These are phyloP conservation scores for Polymixis lichenea DNA, from an alignment of 2,888 invertebrate species.

Conservation along the genomic window DNA sequence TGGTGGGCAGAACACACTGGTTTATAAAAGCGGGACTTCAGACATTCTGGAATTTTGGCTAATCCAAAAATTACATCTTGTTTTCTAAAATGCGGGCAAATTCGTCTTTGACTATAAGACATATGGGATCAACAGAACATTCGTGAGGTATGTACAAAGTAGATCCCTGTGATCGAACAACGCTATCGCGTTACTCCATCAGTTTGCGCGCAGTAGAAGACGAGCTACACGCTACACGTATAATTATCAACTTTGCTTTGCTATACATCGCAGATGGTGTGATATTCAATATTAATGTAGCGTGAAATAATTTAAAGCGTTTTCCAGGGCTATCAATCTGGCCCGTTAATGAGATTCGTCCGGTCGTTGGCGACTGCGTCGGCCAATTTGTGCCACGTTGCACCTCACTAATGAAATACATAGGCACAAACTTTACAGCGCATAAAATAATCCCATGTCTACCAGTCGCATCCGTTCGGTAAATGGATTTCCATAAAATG, in stretches of 20 bases:
- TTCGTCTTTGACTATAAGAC: neutral
- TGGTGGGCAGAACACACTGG: no score
- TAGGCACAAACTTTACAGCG: slow-evolving; percentile 59
- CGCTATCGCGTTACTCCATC: slow-evolving; percentile 28
- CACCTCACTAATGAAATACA: slow-evolving; percentile 83
- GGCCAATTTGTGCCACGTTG: slow-evolving; percentile 86
- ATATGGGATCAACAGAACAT: neutral
- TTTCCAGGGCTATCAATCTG: slow-evolving; percentile 88
- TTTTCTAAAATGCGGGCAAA: no score
- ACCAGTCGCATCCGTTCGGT: slow-evolving; percentile 43
- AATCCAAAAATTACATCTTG: no score
- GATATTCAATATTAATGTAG: slow-evolving; percentile 87
- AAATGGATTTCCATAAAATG: slow-evolving; percentile 49
- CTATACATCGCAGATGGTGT: slow-evolving; percentile 70
- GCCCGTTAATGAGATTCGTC: slow-evolving; percentile 87
- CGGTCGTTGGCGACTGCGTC: slow-evolving; percentile 81
- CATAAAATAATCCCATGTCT: slow-evolving; percentile 64
- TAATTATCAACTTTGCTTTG: slow-evolving; percentile 72
- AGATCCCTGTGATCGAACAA: slow-evolving; percentile 11
- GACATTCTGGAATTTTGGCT: no score
- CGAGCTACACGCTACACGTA: slow-evolving; percentile 35
- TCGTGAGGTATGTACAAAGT: neutral
- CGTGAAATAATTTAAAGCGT: slow-evolving; percentile 87
- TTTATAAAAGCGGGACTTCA: no score
- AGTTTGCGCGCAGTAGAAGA: slow-evolving; percentile 29